Percentiles rank a stretch among this genome's conserved stretches.
phyloP scores from a whole-genome alignment of 2,113 vertebrate genomes.

The Gnathonemus echidnorhynchus region DNA sequence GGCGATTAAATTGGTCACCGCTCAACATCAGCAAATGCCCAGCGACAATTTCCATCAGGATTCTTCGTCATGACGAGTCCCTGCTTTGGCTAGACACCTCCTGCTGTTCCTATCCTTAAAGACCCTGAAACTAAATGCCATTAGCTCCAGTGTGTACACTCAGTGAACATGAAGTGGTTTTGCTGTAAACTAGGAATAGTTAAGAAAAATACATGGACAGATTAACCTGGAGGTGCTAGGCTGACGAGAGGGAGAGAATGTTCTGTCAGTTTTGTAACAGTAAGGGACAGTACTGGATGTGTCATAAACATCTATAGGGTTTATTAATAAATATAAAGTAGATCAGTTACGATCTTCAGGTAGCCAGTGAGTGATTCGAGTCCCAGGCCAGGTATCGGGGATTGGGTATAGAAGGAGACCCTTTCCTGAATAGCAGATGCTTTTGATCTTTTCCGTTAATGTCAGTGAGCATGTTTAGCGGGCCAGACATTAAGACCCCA shows the following conservation, averaged over 20 bases:
- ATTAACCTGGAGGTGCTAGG: not conserved
- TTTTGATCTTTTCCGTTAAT: not conserved
- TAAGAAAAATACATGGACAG: not conserved
- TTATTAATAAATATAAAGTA: not conserved
- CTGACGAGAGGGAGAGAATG: not conserved
- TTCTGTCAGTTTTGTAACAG: not conserved
- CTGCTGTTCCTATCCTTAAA: not conserved
- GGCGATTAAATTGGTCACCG: not conserved
- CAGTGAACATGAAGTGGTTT: not conserved
- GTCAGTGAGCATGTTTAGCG: not conserved
- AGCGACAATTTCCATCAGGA: not conserved
- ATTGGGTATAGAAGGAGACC: not conserved
- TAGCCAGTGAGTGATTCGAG: not conserved
- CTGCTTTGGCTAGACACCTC: not conserved
- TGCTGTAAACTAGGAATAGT: not conserved
- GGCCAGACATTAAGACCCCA: not conserved
- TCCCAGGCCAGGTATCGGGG: not conserved
- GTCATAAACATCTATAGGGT: not conserved
- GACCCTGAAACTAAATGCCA: not conserved
- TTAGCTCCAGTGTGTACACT: not conserved
- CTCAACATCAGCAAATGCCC: not conserved
- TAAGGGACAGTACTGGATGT: not conserved
- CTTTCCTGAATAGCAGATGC: not conserved
- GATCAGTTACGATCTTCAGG: not conserved
- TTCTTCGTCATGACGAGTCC: not conserved